Conservation (phyloP, 2,888 invertebrate species). For the Pardosa pseudoannulata region DNA sequence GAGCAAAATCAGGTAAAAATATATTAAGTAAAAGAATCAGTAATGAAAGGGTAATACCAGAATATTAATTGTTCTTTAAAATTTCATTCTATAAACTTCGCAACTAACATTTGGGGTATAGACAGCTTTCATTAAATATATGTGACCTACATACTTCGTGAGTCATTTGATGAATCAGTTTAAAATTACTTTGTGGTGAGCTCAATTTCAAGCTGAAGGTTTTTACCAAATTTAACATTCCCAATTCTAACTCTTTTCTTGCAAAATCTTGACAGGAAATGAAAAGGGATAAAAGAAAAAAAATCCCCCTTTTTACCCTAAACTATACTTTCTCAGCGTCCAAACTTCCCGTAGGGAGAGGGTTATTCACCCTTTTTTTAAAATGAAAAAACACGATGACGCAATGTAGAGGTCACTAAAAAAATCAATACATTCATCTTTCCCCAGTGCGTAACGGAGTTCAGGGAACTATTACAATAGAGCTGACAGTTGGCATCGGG, state of each 20-base stretch:
- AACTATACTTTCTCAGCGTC: neutral
- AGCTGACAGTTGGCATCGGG: neutral
- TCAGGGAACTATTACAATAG: constrained; percentile 8
- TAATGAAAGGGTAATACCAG: no score
- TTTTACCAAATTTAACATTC: no score
- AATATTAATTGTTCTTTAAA: no score
- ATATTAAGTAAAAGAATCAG: no score
- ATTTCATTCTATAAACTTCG: no score
- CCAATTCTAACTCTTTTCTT: constrained; percentile 1
- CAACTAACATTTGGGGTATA: no score
- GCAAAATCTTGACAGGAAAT: constrained; percentile 3
- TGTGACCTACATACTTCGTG: no score
- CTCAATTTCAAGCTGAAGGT: no score
- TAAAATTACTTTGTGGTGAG: no score
- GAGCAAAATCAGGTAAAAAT: no score
- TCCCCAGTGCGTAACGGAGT: neutral
- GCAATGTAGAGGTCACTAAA: constrained; percentile 12
- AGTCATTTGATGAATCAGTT: no score
- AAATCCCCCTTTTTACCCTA: neutral
- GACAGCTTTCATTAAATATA: no score
- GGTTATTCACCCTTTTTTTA: constrained; percentile 4
- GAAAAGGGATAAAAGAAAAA: neutral
- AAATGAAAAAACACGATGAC: neutral
- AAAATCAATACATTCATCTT: constrained; percentile 5
- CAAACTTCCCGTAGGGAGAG: constrained; percentile 13